Evolutionary conservation across 2,113 vertebrate genomes (phyloP).

Genomic region (Cyphomyrus discorhynchus): DNA sequence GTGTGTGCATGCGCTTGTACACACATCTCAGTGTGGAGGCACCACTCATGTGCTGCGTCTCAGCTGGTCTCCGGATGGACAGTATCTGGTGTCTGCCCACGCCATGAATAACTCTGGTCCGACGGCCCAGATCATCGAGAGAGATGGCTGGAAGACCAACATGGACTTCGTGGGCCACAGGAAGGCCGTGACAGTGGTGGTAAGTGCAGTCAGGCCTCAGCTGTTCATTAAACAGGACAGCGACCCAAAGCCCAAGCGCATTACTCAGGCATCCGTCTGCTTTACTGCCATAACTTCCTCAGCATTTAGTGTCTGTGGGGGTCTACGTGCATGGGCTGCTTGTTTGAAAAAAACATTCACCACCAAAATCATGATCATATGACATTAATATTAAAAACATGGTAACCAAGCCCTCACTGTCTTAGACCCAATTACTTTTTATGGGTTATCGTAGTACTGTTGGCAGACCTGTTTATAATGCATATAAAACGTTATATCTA

Average conservation of each 20-base stretch:
- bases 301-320: neutral
- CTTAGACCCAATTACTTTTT: neutral
- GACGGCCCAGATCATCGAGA: conserved; percentile 94
- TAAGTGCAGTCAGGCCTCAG: conserved; percentile 49
- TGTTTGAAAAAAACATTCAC: neutral
- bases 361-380: neutral
- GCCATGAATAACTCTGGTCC: conserved; percentile 99
- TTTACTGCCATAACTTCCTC: neutral
- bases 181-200: conserved; percentile 96
- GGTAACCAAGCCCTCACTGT: neutral
- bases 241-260: neutral
- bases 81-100: conserved; percentile 95
- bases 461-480: neutral
- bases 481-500: neutral
- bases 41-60: conserved; percentile 92
- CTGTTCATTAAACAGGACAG: neutral
- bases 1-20: neutral
- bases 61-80: conserved; percentile 97
- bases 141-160: conserved; percentile 96
- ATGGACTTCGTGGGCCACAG: conserved; percentile 98
- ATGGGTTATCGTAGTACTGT: neutral
- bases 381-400: neutral
- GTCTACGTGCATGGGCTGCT: neutral
- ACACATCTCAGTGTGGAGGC: conserved; percentile 76
- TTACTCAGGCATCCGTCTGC: neutral